Evolutionary conservation across 2,797 vertebrate species (phyloP), one percentile per base, ranked within the genome.

Genomic region (Semotilus atromaculatus): DNA sequence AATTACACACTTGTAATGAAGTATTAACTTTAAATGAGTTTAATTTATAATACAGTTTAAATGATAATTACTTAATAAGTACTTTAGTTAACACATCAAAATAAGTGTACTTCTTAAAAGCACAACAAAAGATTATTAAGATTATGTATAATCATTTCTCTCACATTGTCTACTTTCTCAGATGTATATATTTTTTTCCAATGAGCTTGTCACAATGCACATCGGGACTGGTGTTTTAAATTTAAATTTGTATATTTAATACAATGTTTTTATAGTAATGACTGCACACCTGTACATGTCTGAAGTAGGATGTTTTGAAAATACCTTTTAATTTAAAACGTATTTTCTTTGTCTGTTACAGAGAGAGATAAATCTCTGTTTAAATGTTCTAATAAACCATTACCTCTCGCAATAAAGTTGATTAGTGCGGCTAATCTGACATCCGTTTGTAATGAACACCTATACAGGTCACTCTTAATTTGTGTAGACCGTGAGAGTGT

Each of bases 401-500:
- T 62, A 4, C 5, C 67, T 40, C 34, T 72, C 23, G 6, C 23
- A 2, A 7, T 64, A 23, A 80, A 77, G 16, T 80, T 79, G 38
- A 78, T 71, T 84, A 72, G 14, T 29, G 26, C 13, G 1, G 11
- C 43, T n/a, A n/a, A 45, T 34, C 34, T 77, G 45, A 76, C 48
- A 67, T 31, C 11, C 36, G 40, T 77, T 38, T 77, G 51, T 78
- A 48, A 31, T 60, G 38, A 80, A 43, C 67, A 85, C 29, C 83
- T 79, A 8, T 70, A 62, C 75, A 51, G 75, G 67, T 85, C 67
- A 72, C 10, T 71, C 23, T 60, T 84, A 64, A 72, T 80, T 45
- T 70, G 36, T 58, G 11, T 45, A 62, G 62, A 79, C 7, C 2
- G 16, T 31, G 48, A 75, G 9, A 5, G 26, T 80, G 60, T 60